Evolutionary conservation across 2,797 vertebrate genomes (phyloP).

Genomic region (Sandelia bainsii): DNA sequence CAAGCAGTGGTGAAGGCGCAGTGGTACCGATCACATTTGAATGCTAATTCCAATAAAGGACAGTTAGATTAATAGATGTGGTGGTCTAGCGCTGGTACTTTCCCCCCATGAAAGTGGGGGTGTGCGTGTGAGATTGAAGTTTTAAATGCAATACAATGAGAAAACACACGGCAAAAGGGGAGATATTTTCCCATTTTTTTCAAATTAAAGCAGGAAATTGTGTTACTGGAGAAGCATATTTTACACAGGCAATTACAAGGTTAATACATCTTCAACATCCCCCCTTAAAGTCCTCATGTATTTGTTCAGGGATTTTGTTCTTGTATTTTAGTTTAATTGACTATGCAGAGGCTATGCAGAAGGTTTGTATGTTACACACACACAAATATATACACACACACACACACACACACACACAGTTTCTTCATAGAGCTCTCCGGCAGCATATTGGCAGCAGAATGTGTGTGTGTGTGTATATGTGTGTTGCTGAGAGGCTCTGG

Average conservation of each 20-base stretch:
- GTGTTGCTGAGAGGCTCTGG: slow-evolving; percentile 48
- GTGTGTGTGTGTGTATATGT: slow-evolving; percentile 27
- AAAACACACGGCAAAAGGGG: slow-evolving; percentile 71
- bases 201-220: slow-evolving; percentile 82
- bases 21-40: slow-evolving; percentile 80
- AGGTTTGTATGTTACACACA: slow-evolving; percentile 34
- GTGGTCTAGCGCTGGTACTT: slow-evolving; percentile 56
- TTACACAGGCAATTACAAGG: slow-evolving; percentile 83
- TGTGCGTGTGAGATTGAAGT: slow-evolving; percentile 77
- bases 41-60: slow-evolving; percentile 82
- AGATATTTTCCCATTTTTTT: slow-evolving; percentile 80
- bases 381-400: slow-evolving; percentile 31
- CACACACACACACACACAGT: background rate
- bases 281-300: slow-evolving; percentile 72
- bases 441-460: slow-evolving; percentile 54
- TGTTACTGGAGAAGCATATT: slow-evolving; percentile 79
- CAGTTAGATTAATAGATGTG: slow-evolving; percentile 82
- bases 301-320: slow-evolving; percentile 74
- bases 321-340: slow-evolving; percentile 77
- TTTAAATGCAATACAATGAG: slow-evolving; percentile 82
- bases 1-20: slow-evolving; percentile 67
- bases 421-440: slow-evolving; percentile 41
- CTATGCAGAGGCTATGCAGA: slow-evolving; percentile 51
- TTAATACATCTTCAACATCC: slow-evolving; percentile 82
- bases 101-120: slow-evolving; percentile 63